These are phyloP conservation scores for Girardinus metallicus DNA, from an alignment of 2,797 vertebrate genomes.

Conservation along the genomic window DNA sequence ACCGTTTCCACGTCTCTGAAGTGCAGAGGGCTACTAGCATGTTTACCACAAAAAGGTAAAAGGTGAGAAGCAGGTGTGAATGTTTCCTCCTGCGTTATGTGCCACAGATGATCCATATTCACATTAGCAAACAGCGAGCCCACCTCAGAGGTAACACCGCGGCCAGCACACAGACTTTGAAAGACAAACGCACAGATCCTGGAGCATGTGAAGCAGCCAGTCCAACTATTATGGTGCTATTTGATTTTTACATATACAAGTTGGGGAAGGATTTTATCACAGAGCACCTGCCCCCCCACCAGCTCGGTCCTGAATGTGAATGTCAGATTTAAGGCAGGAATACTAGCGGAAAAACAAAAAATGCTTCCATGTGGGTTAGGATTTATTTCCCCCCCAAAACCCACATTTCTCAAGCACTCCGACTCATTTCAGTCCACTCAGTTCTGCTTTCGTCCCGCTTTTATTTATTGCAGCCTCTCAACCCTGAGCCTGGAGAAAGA, in stretches of 20 bases:
- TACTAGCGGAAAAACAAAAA: neutral
- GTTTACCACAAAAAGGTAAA: conserved; percentile 18
- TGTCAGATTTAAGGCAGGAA: conserved; percentile 21
- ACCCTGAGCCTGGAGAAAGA: conserved; percentile 35
- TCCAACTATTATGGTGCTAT: conserved; percentile 84
- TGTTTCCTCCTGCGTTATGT: conserved; percentile 40
- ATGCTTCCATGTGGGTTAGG: conserved; percentile 7
- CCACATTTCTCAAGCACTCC: conserved; percentile 20
- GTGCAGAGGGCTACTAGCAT: conserved; percentile 21
- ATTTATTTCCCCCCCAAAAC: neutral
- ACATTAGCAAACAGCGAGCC: conserved; percentile 43
- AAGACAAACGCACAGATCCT: conserved; percentile 59
- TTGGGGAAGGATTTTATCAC: conserved; percentile 49
- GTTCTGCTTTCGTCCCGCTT: conserved; percentile 55
- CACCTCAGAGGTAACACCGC: conserved; percentile 42
- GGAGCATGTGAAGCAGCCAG: conserved; percentile 63
- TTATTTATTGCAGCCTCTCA: conserved; percentile 65
- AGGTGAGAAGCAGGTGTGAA: neutral
- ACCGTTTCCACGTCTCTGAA: conserved; percentile 14
- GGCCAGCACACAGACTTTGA: conserved; percentile 59
- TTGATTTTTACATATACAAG: conserved; percentile 76
- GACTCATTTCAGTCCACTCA: neutral
- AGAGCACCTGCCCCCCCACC: conserved; percentile 27
- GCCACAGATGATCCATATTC: conserved; percentile 47
- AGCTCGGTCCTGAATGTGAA: conserved; percentile 59